Conservation (phyloP, 2,797 vertebrate species). For the Lycodopsis pacificus region DNA sequence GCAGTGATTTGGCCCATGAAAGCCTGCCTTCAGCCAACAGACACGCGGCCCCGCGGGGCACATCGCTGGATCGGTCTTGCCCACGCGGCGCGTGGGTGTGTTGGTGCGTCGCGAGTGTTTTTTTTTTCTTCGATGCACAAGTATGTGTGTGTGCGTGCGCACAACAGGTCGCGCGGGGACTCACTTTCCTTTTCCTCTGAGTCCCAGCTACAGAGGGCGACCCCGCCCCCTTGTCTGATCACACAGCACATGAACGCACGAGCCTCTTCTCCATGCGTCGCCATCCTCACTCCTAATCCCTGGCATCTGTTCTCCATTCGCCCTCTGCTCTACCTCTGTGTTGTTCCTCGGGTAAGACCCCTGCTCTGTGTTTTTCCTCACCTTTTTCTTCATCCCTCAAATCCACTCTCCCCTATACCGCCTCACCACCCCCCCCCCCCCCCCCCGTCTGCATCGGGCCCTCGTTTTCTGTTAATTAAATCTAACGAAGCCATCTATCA, state of each 20-base stretch:
- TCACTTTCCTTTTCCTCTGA: background rate
- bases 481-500: slow-evolving; percentile 85
- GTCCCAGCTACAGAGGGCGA: slow-evolving; percentile 2
- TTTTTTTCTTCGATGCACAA: background rate
- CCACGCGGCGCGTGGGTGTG: background rate
- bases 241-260: slow-evolving; percentile 25
- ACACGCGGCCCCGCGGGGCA: slow-evolving; percentile 71
- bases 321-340: slow-evolving; percentile 43
- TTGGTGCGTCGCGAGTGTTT: slow-evolving; percentile 27
- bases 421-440: slow-evolving; percentile 46
- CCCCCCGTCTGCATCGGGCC: slow-evolving; percentile 70
- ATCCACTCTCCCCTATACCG: slow-evolving; percentile 53
- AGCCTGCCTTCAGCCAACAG: slow-evolving; percentile 76
- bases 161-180: slow-evolving; percentile 10
- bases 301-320: slow-evolving; percentile 66
- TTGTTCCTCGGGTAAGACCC: slow-evolving; percentile 37
- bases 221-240: slow-evolving; percentile 20
- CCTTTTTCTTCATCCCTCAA: slow-evolving; percentile 48
- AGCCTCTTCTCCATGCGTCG: slow-evolving; percentile 40
- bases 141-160: background rate
- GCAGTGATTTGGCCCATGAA: slow-evolving; percentile 78
- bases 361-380: slow-evolving; percentile 46
- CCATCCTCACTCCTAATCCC: slow-evolving; percentile 59
- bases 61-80: slow-evolving; percentile 62
- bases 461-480: slow-evolving; percentile 83